These are phyloP conservation scores for Harmothoe impar DNA, from an alignment of 2,888 invertebrate species.

Conservation along the genomic window DNA sequence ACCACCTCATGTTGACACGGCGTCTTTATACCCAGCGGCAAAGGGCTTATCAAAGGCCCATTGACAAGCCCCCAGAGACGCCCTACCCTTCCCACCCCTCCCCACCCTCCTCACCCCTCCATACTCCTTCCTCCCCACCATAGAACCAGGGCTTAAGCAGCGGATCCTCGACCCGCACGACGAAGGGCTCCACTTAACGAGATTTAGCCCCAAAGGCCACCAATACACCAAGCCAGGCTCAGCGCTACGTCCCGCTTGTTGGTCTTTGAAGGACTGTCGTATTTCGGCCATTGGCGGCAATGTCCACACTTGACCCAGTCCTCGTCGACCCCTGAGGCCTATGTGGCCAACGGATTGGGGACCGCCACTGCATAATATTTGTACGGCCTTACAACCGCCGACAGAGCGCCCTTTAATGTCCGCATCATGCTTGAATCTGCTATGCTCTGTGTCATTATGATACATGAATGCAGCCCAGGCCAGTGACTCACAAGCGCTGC, in stretches of 20 bases:
- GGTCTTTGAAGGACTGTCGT: slow-evolving; percentile 41
- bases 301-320: slow-evolving; percentile 46
- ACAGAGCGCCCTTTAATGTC: no score
- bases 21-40: slow-evolving; percentile 11
- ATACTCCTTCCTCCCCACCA: not conserved
- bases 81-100: not conserved
- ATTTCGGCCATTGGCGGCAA: slow-evolving; percentile 27
- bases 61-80: not conserved
- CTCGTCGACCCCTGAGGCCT: not conserved
- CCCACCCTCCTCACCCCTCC: not conserved
- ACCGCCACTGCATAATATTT: slow-evolving; percentile 27
- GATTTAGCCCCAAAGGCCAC: slow-evolving; percentile 29
- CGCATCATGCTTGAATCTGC: no score
- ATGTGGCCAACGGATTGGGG: slow-evolving; percentile 22
- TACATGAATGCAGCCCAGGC: no score
- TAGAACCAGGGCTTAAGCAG: slow-evolving; percentile 20
- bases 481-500: no score
- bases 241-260: not conserved
- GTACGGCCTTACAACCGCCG: slow-evolving; percentile 13
- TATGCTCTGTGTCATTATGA: no score
- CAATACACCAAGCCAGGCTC: not conserved
- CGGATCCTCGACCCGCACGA: not conserved
- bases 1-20: slow-evolving; percentile 17
- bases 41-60: slow-evolving; percentile 44
- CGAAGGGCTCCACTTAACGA: slow-evolving; percentile 38